Evolutionary conservation across 2,888 invertebrate species (phyloP), one percentile per base, ranked within the genome.

Genomic region (Laothoe populi): DNA sequence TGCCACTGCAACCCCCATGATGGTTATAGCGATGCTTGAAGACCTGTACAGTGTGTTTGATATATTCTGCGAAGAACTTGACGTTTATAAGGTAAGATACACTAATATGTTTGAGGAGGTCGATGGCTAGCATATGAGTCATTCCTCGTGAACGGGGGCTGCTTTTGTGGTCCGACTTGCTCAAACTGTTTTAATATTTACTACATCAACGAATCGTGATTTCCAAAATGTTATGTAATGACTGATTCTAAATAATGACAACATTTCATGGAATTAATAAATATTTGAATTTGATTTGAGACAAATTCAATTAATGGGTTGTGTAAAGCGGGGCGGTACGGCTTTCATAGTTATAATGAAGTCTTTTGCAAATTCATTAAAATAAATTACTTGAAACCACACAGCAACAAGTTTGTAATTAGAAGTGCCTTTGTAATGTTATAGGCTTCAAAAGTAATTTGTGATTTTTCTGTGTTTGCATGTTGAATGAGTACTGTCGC

Each of bases 11-110:
- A 98, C 98, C 0, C 98, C 98, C 0, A 97, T 99, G 95, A 97
- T 97, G 97, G 98, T 98, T 53, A 98, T 99, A 77, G 97, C 96
- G 75, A 98, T 99, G 98, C 94, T 99, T 58, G 98, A 98, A 82
- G 96, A 96, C 73, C 93, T 99, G 57, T 99, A 99, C 92, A 98
- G 98, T 79, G 96, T 97, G 75, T 99, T 98, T 78, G 98, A 99
- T 84, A 95, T 96, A 48, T 98, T 96, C 86, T 98, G 98, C 81
- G 98, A 98, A 69, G 96, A 97, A 72, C 94, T 98, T 46, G 98
- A 99, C 82, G 98, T 99, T 26, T 99, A 99, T 86, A 99, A 99
- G 96, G 98, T 97, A 87, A 53, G 19, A 11, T 31, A 11, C 1
- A 13, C 11, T n/a, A n/a, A n/a, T n/a, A n/a, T n/a, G n/a, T n/a